Evolutionary conservation across 2,888 invertebrate genomes (phyloP).

Genomic region (Frankliniella fusca): DNA sequence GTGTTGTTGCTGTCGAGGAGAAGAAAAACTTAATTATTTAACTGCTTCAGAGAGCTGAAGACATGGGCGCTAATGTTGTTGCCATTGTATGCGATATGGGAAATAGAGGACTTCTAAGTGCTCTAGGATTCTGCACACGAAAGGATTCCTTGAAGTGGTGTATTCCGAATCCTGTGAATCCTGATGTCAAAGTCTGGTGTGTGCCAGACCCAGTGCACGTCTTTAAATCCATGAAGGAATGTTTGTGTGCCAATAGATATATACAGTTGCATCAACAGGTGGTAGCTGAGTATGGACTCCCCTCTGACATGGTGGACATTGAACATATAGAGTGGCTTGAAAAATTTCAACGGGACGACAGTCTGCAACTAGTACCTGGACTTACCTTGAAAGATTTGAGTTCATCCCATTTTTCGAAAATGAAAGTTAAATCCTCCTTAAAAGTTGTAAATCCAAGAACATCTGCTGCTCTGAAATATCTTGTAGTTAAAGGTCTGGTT

Average conservation of each 20-base stretch:
- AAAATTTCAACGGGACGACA: not conserved
- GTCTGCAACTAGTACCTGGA: slow-evolving; percentile 7
- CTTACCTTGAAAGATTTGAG: not conserved
- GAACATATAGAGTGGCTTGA: slow-evolving; percentile 11
- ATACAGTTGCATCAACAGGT: not conserved
- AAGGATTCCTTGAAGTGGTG: slow-evolving; percentile 12
- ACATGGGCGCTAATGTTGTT: not conserved
- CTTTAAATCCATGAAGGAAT: slow-evolving; percentile 1
- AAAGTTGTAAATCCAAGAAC: slow-evolving; percentile 4
- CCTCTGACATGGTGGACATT: not conserved
- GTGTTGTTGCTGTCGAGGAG: not conserved
- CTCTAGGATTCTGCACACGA: slow-evolving; percentile 11
- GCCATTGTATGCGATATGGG: not conserved
- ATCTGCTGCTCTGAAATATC: not conserved
- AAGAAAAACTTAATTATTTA: not conserved
- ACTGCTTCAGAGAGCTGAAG: not conserved
- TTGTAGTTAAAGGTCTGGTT: not conserved
- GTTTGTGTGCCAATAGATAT: not conserved
- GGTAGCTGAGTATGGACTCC: not conserved
- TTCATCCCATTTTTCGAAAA: not conserved
- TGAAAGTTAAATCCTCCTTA: not conserved
- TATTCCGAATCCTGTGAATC: slow-evolving; percentile 3
- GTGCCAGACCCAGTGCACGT: slow-evolving; percentile 11
- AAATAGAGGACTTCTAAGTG: not conserved
- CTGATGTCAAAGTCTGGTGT: not conserved